These are phyloP conservation scores for Sinonovacula constricta DNA, from an alignment of 1,140 invertebrate species.

Conservation along the genomic window DNA sequence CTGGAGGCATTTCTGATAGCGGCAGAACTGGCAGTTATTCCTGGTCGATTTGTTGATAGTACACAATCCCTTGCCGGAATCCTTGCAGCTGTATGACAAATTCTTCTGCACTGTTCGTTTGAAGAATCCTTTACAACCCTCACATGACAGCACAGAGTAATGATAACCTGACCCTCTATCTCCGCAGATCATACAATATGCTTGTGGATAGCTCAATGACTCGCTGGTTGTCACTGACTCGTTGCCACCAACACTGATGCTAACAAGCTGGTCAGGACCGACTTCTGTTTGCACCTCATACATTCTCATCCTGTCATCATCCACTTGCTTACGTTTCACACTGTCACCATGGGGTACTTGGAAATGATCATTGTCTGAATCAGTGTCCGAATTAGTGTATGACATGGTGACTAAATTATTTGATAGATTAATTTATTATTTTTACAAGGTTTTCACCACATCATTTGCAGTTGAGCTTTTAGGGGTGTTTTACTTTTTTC, in stretches of 20 bases:
- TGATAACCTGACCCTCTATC: conserved; percentile 94
- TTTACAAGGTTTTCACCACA: too few species aligned
- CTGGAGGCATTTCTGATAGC: conserved; percentile 99
- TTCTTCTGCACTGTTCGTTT: conserved; percentile 98
- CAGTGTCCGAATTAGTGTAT: background rate
- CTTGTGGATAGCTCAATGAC: background rate
- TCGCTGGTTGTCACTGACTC: background rate
- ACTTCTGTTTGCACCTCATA: conserved; percentile 6
- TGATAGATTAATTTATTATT: too few species aligned
- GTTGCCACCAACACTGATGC: background rate
- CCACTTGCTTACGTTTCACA: background rate
- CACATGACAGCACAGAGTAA: conserved; percentile 95
- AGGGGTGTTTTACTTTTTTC: too few species aligned
- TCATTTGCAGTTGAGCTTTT: too few species aligned
- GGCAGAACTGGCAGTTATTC: conserved; percentile 94
- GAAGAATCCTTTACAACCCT: conserved; percentile 98
- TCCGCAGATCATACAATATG: conserved; percentile 89
- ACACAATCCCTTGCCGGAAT: conserved; percentile 91
- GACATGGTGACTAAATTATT: too few species aligned
- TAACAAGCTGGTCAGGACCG: background rate
- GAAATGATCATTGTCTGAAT: conserved; percentile 19
- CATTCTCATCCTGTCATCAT: background rate
- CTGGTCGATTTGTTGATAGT: conserved; percentile 92
- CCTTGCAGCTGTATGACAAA: conserved; percentile 95
- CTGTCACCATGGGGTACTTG: background rate